Conservation (phyloP, 2,797 vertebrate species). For the Crax fasciolata region DNA sequence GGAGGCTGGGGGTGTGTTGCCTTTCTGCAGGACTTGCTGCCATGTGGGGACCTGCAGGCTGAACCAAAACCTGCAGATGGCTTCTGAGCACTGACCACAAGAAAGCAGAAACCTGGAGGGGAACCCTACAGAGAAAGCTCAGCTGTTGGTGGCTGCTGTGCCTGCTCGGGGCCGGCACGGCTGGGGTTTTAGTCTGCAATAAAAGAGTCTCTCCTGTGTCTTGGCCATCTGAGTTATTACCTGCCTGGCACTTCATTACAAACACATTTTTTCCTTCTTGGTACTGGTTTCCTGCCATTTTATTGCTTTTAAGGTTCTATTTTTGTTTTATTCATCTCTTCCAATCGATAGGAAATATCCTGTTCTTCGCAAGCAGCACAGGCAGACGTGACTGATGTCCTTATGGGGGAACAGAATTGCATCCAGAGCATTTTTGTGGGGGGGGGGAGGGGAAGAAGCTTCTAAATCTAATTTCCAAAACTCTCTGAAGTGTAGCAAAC, state of each 20-base stretch:
- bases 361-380: conserved; percentile 16
- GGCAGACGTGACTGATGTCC: neutral
- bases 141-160: neutral
- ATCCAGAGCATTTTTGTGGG: neutral
- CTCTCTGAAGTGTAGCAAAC: neutral
- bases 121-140: neutral
- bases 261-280: conserved; percentile 30
- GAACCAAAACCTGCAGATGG: neutral
- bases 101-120: neutral
- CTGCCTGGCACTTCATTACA: conserved; percentile 58
- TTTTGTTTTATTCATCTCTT: conserved; percentile 58
- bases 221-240: conserved; percentile 47
- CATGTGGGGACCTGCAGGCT: neutral
- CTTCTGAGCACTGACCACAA: neutral
- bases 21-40: neutral
- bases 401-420: neutral
- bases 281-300: conserved; percentile 47
- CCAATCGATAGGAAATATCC: conserved; percentile 31
- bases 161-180: neutral
- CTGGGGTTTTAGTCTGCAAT: neutral
- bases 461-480: conserved; percentile 45
- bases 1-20: neutral
- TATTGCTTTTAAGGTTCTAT: conserved; percentile 43
- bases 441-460: neutral
- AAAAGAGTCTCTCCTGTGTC: neutral